Evolutionary conservation across 2,797 vertebrate genomes (phyloP).

Genomic region (Notolepis coatsorum): DNA sequence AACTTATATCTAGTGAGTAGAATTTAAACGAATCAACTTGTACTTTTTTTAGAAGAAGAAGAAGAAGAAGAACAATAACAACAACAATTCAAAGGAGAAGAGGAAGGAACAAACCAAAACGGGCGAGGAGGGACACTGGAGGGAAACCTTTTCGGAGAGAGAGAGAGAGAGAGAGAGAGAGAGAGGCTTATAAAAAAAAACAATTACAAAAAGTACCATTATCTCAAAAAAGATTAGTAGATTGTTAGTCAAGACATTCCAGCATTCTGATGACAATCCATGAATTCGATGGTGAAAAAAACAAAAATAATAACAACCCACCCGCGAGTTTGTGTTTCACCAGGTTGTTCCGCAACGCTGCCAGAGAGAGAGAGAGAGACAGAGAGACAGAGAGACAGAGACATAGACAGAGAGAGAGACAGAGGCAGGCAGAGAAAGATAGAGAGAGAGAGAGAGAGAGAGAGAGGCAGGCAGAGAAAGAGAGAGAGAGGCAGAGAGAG

Average conservation of each 20-base stretch:
- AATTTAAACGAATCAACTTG: conserved; percentile 63
- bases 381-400: background rate
- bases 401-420: too few relatives aligned
- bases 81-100: too few relatives aligned
- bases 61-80: conserved; percentile 31
- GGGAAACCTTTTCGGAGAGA: conserved; percentile 28
- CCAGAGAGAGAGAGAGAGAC: conserved; percentile 2
- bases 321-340: conserved; percentile 22
- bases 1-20: conserved; percentile 57
- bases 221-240: conserved; percentile 46
- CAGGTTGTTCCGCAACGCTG: conserved; percentile 19
- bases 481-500: too few relatives aligned
- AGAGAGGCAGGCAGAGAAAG: too few relatives aligned
- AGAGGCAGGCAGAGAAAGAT: conserved; percentile 8
- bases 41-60: conserved; percentile 56
- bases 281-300: conserved; percentile 46
- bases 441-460: background rate
- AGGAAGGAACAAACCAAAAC: conserved; percentile 23
- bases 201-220: background rate
- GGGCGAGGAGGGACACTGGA: conserved; percentile 25
- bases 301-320: background rate
- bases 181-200: background rate
- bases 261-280: conserved; percentile 71
- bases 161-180: background rate
- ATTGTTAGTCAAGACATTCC: conserved; percentile 66